Base-by-base conservation (phyloP, 2,797 vertebrate genomes). In the Enteromius trimaculatus region DNA sequence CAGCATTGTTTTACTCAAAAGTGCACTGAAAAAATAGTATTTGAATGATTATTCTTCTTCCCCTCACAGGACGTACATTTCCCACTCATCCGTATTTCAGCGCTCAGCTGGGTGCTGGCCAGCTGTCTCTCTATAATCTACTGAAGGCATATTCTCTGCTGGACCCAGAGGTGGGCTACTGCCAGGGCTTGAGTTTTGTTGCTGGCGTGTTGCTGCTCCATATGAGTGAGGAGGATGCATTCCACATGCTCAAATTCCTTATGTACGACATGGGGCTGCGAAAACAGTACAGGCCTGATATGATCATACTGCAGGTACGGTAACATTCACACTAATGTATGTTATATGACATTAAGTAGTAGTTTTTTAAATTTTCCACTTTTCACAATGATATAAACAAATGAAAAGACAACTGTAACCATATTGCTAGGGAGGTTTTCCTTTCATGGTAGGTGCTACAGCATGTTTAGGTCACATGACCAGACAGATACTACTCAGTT, bases 21-120 rank as follows among this genome's bases (percentile, higher is more conserved):
- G 9, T 82, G 44, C 44, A 29, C 23, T 58, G 4, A 42, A 31
- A 51, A 82, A 55, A 55, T 0, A 74, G 53, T 58, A 44, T 3
- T 68, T 64, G 47, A 82, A 66, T 68, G 6, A 39, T 75, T 42
- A 13, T 55, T 77, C 13, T 13, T 76, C 39, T 69, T 44, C 70
- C 17, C 83, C 78, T 93, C 86, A 51, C 93, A 99, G 98, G 98
- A 39, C 97, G 98, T 79, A 99, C 98, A 3, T 99, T 99, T 91
- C 98, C 98, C 68, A 98, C 97, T 16, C 98, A 99, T 89, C 98
- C 98, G 0, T 99, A 99, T 90, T 99, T 98, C 93, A 96, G 97
- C 49, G 95, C 96, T n/a, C 98, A 99, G 93, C 91, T 99, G 65
- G 98, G 98, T 76, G 95, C 98, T 1, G 98, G 98, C 39, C 98